These are phyloP conservation scores for Decapterus maruadsi DNA, from an alignment of 2,797 vertebrate genomes.

Conservation along the genomic window DNA sequence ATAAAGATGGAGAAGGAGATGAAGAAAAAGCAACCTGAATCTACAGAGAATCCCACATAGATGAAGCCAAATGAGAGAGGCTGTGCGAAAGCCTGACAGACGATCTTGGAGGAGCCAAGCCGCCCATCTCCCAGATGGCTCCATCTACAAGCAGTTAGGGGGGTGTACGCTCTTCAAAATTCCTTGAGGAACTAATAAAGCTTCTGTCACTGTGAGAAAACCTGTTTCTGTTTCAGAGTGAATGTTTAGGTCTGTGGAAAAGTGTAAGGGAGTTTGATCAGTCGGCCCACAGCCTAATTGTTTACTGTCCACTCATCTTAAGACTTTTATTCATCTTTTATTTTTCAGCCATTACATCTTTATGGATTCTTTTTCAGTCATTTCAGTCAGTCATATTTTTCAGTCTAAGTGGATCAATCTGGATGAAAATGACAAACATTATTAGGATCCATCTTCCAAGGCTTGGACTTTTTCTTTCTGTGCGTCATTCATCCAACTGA, in stretches of 20 bases:
- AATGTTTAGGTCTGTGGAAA: slow-evolving; percentile 10
- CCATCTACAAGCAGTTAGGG: slow-evolving; percentile 55
- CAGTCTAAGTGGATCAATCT: background rate
- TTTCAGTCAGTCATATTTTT: too few species aligned
- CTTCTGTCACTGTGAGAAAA: slow-evolving; percentile 50
- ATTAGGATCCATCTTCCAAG: background rate
- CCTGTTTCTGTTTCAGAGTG: slow-evolving; percentile 24
- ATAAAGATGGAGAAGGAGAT: slow-evolving; percentile 12
- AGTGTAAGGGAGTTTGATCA: background rate
- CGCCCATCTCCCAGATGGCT: slow-evolving; percentile 79
- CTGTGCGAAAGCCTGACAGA: slow-evolving; percentile 65
- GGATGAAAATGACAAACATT: background rate
- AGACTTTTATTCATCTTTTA: background rate
- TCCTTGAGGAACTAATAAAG: slow-evolving; percentile 55
- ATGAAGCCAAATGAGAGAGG: slow-evolving; percentile 58
- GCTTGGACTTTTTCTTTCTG: background rate
- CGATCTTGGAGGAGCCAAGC: slow-evolving; percentile 67
- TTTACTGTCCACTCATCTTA: background rate
- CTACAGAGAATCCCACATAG: slow-evolving; percentile 61
- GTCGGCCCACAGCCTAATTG: background rate
- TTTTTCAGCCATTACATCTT: background rate
- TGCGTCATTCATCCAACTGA: background rate
- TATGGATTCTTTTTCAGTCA: background rate
- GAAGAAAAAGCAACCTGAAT: slow-evolving; percentile 52
- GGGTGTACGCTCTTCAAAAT: slow-evolving; percentile 40